Base-by-base conservation (phyloP, 2,888 invertebrate genomes). In the Pristionchus fissidentatus region DNA sequence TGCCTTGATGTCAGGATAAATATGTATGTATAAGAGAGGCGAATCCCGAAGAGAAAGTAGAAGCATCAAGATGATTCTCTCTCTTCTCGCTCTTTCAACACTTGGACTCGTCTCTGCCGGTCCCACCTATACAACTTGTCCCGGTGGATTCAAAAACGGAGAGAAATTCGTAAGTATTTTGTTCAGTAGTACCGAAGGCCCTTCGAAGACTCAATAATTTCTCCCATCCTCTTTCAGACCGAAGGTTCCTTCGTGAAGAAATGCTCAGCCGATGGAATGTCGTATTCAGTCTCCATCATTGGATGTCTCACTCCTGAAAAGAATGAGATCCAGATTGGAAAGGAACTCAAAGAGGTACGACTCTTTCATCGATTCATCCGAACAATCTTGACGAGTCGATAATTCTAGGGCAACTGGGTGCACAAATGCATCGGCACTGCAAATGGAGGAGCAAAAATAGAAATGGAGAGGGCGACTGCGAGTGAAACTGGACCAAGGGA, bases 211-310 rank as follows among this genome's bases (percentile, higher is more conserved):
- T n/a, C n/a, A n/a, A n/a, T n/a, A n/a, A n/a, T n/a, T n/a, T n/a
- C n/a, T n/a, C 62, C 8, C 62, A n/a, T 62, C n/a, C n/a, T 29
- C 22, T 32, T 62, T 35, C 35, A 62, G 62, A 62, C 15, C 4
- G 62, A 32, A 62, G 62, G 62, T 32, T 32, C 29, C 4, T 62
- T 62, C 62, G 62, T 62, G 62, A 62, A 32, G 62, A 15, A 62
- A 29, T 62, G 62, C 15, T n/a, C 29, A 19, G 15, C 35, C 62
- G 26, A 22, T 32, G n/a, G 32, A 2, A 32, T 4, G 0, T 19
- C 32, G 10, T 62, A 62, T 19, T 29, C 62, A 10, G 35, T 62
- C 29, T 3, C 8, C 26, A n/a, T 62, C 5, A 8, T 62, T 19
- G 62, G 62, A 62, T 62, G 62, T 32, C 62, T 62, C 29, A 62